phyloP scores from a whole-genome alignment of 1,140 invertebrate species.

The Polypedilum pembai region DNA sequence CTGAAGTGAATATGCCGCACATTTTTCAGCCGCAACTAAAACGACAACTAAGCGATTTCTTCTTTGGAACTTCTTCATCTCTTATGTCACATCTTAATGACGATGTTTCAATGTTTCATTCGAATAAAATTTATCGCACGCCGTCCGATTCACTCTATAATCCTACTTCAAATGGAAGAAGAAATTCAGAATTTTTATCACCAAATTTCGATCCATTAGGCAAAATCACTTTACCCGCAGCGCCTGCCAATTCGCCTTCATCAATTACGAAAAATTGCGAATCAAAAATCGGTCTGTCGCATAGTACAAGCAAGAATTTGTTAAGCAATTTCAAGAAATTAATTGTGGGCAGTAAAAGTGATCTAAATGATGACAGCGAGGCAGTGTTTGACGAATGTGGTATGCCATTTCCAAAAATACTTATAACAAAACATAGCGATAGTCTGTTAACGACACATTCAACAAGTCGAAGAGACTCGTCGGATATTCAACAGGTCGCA shows the following conservation, averaged over 20 bases:
- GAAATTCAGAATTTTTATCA: background rate
- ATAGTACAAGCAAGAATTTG: background rate
- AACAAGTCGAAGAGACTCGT: constrained; percentile 24
- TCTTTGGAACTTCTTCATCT: constrained; percentile 1
- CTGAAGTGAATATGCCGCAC: constrained; percentile 34
- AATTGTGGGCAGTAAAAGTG: background rate
- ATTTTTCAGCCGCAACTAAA: background rate
- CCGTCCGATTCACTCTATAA: constrained; percentile 7
- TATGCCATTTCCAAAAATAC: background rate
- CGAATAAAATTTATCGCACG: background rate
- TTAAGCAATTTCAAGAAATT: constrained; percentile 6
- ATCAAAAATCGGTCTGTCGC: background rate
- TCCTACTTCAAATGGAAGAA: background rate
- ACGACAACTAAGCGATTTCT: background rate
- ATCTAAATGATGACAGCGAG: background rate
- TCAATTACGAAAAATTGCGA: background rate
- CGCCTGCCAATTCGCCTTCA: background rate
- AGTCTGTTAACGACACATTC: constrained; percentile 14
- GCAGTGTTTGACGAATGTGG: background rate
- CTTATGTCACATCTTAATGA: constrained; percentile 10
- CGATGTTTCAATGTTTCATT: background rate
- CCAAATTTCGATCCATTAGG: constrained; percentile 15
- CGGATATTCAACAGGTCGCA: constrained; percentile 19
- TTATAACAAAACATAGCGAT: constrained; percentile 9
- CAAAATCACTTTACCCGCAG: background rate